Base-by-base conservation (phyloP, 2,113 vertebrate genomes). In the Nibea albiflora region DNA sequence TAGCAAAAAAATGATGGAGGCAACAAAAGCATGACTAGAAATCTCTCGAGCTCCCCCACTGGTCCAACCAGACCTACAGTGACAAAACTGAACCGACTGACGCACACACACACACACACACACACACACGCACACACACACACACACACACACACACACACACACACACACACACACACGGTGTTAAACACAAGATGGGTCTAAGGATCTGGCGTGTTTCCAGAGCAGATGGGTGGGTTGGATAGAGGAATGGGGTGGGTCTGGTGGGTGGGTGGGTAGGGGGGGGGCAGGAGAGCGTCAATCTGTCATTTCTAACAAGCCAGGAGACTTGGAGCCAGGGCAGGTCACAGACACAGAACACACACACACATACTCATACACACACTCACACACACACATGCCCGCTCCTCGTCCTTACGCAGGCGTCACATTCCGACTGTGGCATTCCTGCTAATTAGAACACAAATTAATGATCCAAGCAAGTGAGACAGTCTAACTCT, bases 261-360 rank as follows among this genome's bases (percentile, higher is more conserved):
- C 72, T 88, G 80, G 66, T 86, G 84, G 74, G 80, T 80, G 72
- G 35, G 35, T 39, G 28, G 28, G 3, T 31, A 1, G 5, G 73
- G 74, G 74, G 82, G 84, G 87, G 74, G 78, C 81, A 88, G 82
- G 88, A 83, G 84, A 89, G 85, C 78, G 35, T 89, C 85, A 89
- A 94, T 94, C 94, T 95, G 94, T 95, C 93, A 94, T 93, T 92
- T 89, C 94, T 95, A 95, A 95, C 93, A 93, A 95, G 94, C 94
- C 92, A 84, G 90, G 92, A 95, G 93, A 91, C 88, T 80, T 76
- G 56, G 81, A 93, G 89, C 84, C 88, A 81, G 88, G 91, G 87
- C 89, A 93, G 94, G 94, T 93, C 93, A 91, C 73, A 85, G 68
- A 80, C 86, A 86, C 75, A 83, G 83, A 78, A 90, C 83, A 87